phyloP scores from a whole-genome alignment of 2,797 vertebrate genomes.

The Benthosema pterotum region DNA sequence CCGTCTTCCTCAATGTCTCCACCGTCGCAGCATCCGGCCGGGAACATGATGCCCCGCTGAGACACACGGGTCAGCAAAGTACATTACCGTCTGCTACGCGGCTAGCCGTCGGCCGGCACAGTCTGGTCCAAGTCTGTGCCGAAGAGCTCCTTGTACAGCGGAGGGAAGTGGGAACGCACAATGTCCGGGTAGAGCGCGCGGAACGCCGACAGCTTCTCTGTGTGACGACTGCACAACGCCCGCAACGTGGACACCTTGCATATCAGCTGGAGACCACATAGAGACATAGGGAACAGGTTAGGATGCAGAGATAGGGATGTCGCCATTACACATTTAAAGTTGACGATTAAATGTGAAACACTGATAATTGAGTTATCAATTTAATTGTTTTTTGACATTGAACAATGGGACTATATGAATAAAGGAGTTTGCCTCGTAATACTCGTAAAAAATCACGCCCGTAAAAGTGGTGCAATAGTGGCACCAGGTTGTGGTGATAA shows the following conservation, averaged over 20 bases:
- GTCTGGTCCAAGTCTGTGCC: constrained; percentile 91
- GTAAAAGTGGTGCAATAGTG: too few relatives aligned
- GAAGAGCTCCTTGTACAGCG: constrained; percentile 94
- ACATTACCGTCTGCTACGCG: constrained; percentile 48
- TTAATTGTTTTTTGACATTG: too few relatives aligned
- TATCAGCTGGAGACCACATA: constrained; percentile 82
- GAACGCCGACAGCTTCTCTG: constrained; percentile 92
- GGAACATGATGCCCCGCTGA: background rate
- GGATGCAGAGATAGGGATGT: too few relatives aligned
- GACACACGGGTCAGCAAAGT: constrained; percentile 61
- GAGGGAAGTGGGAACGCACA: constrained; percentile 91
- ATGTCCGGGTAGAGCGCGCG: constrained; percentile 91
- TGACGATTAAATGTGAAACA: background rate
- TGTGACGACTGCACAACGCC: constrained; percentile 90
- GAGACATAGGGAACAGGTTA: background rate
- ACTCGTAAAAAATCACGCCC: too few relatives aligned
- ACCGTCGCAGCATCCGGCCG: background rate
- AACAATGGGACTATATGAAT: too few relatives aligned
- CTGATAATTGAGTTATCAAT: background rate
- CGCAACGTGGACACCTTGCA: constrained; percentile 91
- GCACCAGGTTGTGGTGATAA: too few relatives aligned
- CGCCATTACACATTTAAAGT: too few relatives aligned
- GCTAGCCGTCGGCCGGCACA: constrained; percentile 86
- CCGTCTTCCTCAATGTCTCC: background rate
- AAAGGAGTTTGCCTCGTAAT: too few relatives aligned